Evolutionary conservation across 2,888 invertebrate genomes (phyloP).

Genomic region (Junonia oenone): DNA sequence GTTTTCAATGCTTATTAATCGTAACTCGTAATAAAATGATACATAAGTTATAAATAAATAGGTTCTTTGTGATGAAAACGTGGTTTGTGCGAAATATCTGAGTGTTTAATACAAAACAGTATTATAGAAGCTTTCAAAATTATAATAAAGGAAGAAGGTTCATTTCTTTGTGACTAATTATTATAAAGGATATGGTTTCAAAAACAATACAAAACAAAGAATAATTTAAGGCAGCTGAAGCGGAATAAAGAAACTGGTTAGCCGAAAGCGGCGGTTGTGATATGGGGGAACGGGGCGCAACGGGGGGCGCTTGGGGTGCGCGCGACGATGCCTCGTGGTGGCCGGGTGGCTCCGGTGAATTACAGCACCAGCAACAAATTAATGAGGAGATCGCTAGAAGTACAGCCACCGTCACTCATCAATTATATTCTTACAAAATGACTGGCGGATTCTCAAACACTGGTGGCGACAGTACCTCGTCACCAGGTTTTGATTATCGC

Average conservation of each 20-base stretch:
- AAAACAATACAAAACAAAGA: constrained; percentile 43
- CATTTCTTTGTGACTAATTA: constrained; percentile 7
- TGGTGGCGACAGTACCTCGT: constrained; percentile 80
- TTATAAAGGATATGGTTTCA: constrained; percentile 54
- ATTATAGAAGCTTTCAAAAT: constrained; percentile 10
- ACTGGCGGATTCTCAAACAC: constrained; percentile 88
- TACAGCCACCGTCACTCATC: constrained; percentile 79
- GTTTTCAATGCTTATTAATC: constrained; percentile 40
- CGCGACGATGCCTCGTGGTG: constrained; percentile 80
- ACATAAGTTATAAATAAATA: constrained; percentile 45
- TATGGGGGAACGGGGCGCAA: constrained; percentile 76
- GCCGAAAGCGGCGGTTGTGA: constrained; percentile 62
- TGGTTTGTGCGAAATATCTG: constrained; percentile 42
- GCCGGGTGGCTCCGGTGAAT: constrained; percentile 71
- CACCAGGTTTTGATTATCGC: constrained; percentile 87
- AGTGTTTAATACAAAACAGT: constrained; percentile 37
- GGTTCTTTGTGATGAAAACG: constrained; percentile 64
- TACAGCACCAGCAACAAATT: constrained; percentile 73
- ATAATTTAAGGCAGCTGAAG: constrained; percentile 46
- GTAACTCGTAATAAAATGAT: constrained; percentile 41
- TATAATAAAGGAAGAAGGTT: constrained; percentile 23
- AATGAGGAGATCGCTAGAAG: constrained; percentile 71
- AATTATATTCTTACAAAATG: constrained; percentile 92
- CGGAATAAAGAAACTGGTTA: constrained; percentile 69
- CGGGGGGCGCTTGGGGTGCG: constrained; percentile 80